Evolutionary conservation across 2,888 invertebrate species (phyloP).

Genomic region (Branchipolynoe longqiensis): DNA sequence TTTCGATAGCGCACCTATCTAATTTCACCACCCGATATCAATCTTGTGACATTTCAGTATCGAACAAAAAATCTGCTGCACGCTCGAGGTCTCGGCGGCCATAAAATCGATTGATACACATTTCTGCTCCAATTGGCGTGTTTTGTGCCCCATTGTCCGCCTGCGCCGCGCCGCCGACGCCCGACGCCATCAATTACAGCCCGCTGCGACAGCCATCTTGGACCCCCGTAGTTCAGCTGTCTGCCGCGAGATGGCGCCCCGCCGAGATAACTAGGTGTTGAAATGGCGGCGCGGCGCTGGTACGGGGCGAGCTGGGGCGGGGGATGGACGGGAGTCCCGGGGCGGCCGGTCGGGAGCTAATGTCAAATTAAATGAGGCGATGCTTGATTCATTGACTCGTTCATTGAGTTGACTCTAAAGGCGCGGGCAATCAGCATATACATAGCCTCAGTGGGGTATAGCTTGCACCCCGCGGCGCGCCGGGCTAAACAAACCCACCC

Average conservation of each 20-base stretch:
- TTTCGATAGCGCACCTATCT: constrained; percentile 26
- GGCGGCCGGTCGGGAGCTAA: background rate
- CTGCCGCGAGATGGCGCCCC: constrained; percentile 50
- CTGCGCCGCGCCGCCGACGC: constrained; percentile 1
- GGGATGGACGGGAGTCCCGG: constrained; percentile 6
- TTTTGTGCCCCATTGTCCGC: constrained; percentile 44
- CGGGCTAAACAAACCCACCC: background rate
- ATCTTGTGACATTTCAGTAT: constrained; percentile 48
- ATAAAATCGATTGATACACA: constrained; percentile 56
- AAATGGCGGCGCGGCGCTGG: constrained; percentile 13
- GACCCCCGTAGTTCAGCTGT: constrained; percentile 44
- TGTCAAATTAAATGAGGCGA: constrained; percentile 46
- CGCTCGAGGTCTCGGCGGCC: constrained; percentile 30
- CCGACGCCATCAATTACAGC: constrained; percentile 44
- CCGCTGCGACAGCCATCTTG: constrained; percentile 45
- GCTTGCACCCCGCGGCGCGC: background rate
- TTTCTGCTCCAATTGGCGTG: constrained; percentile 52
- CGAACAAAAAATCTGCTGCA: constrained; percentile 31
- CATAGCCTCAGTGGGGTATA: background rate
- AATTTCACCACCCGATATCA: constrained; percentile 42
- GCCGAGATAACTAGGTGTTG: constrained; percentile 55
- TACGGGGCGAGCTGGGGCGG: background rate
- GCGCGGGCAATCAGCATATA: constrained; percentile 25
- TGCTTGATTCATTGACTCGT: constrained; percentile 30
- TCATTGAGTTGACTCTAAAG: constrained; percentile 24